Base-by-base conservation (phyloP, 2,888 invertebrate genomes). In the Tachystola acroxantha region DNA sequence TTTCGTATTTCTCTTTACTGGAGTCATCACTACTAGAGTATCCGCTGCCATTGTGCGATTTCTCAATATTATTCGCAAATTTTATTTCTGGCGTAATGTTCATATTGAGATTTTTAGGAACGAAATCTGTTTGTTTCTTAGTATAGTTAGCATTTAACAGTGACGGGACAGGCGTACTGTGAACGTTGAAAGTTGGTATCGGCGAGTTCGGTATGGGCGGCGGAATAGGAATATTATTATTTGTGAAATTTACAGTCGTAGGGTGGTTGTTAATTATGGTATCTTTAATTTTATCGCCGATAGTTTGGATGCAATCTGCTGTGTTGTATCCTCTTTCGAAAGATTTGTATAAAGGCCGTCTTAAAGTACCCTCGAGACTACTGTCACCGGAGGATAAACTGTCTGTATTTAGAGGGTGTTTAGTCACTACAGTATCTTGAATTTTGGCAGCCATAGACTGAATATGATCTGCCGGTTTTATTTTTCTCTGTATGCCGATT, bases 401-500 rank as follows among this genome's bases (percentile, higher is more conserved):
- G 40, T 86, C 85, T 16, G 76, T 57, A 59, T 87, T 87, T 7
- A 86, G 48, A 29, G 88, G 88, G 55, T 88, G 88, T 51, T 87
- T 88, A 20, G 85, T 81, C 1, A 88, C 85, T 28, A 88, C 78
- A n/a, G 88, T 88, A 40, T 88, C 87, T 61, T 88, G 86, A 46
- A 88, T 88, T 68, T 77, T 84, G 40, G 80, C 80, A 32, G 88
- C 88, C 87, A 87, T 88, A 10, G 77, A 79, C 53, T 87, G 85
- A 48, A 88, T 87, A 46, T 86, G 86, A 46, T 86, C 85, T 26
- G 82, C 86, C 0, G 88, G 88, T 46, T 87, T 88, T 35, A 86
- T 87, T 71, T 85, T 88, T 48, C 88, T 71, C 52, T 88, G 88
- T 44, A 88, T 87, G 14, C 88, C 88, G 40, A 88, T 88, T 64